A percentile compares a stretch with the other conserved stretches of the same genome.
phyloP scores from a whole-genome alignment of 2,113 vertebrate species.

The Nothobranchius furzeri region DNA sequence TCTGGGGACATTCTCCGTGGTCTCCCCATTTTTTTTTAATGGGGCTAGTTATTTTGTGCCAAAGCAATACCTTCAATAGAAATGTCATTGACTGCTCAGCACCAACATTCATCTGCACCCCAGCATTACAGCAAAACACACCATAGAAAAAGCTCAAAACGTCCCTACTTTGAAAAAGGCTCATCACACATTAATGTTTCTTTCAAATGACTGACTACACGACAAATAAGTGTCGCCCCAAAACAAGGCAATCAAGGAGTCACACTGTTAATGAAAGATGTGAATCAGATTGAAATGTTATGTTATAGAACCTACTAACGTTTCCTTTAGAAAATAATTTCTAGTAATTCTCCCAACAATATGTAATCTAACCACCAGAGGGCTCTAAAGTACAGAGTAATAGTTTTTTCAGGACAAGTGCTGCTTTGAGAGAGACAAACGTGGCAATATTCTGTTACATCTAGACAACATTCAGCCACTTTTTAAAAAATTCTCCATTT shows the following conservation, averaged over 20 bases:
- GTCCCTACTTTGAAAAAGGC: too few species aligned
- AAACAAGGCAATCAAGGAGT: not conserved
- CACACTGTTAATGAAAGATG: not conserved
- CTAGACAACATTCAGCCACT: too few species aligned
- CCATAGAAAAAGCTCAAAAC: too few species aligned
- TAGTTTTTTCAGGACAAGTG: conserved; percentile 9
- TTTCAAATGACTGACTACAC: too few species aligned
- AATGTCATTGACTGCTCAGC: too few species aligned
- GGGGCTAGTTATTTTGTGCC: conserved; percentile 31
- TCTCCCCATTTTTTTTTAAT: conserved; percentile 15
- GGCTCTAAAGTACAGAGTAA: conserved; percentile 23
- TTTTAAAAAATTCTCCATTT: too few species aligned
- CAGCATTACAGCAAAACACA: conserved; percentile 27
- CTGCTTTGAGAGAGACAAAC: not conserved
- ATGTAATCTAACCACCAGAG: conserved; percentile 44
- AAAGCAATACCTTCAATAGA: conserved; percentile 31
- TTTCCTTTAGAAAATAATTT: not conserved
- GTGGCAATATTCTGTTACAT: too few species aligned
- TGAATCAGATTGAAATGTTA: conserved; percentile 1
- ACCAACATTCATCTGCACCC: conserved; percentile 43
- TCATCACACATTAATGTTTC: too few species aligned
- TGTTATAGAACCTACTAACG: not conserved
- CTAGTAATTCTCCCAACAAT: conserved; percentile 15
- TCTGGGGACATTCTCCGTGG: conserved; percentile 16
- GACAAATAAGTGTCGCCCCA: not conserved